Percentiles rank a stretch among this genome's conserved stretches.
These are phyloP conservation scores for Acanthisitta chloris DNA, from an alignment of 2,113 vertebrate species.

Conservation along the genomic window DNA sequence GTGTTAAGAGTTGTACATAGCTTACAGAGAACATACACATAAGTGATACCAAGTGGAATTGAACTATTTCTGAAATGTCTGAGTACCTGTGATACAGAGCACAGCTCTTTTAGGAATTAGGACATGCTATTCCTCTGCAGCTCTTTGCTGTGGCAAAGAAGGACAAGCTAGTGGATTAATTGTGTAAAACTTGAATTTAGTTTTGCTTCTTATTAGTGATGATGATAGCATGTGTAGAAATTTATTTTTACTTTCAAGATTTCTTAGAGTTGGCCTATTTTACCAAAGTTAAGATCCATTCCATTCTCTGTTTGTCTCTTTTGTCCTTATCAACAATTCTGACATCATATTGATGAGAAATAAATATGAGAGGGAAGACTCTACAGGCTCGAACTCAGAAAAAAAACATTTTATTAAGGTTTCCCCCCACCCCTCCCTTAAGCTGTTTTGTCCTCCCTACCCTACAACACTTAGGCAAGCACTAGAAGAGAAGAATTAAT, in stretches of 20 bases:
- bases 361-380: background rate
- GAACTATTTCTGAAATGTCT: conserved; percentile 9
- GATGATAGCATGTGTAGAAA: background rate
- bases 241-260: background rate
- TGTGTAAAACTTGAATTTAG: background rate
- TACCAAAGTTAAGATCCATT: background rate
- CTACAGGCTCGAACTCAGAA: background rate
- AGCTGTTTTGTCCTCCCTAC: background rate
- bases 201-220: background rate
- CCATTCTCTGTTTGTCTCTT: background rate
- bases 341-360: background rate
- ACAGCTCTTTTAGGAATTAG: background rate
- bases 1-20: background rate
- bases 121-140: background rate
- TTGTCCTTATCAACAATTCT: background rate
- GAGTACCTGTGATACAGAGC: background rate
- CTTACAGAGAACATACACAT: background rate
- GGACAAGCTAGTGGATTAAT: background rate
- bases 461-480: background rate
- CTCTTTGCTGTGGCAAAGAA: background rate
- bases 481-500: conserved; percentile 12
- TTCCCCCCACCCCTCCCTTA: rapidly evolving
- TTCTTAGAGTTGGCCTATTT: background rate
- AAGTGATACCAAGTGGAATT: background rate
- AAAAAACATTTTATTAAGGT: background rate